These are phyloP conservation scores for Drosophila trichaetosa DNA, from an alignment of 2,888 invertebrate species.

Conservation along the genomic window DNA sequence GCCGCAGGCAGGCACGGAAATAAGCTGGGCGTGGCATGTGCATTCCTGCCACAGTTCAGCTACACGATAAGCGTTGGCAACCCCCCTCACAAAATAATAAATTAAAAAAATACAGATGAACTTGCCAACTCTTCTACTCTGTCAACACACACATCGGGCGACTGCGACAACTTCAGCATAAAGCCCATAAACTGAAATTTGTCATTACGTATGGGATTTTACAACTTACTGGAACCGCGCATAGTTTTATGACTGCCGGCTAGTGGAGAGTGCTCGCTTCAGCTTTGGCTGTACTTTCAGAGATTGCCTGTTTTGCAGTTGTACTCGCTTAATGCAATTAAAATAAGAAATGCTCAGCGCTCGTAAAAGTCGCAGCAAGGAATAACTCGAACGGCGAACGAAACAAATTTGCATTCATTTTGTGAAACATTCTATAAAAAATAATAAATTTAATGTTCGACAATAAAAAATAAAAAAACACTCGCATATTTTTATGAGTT, in stretches of 20 bases:
- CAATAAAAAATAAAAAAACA: conserved; percentile 70
- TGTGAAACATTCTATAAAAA: conserved; percentile 81
- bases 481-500: conserved; percentile 75
- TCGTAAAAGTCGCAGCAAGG: conserved; percentile 47
- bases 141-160: conserved; percentile 18
- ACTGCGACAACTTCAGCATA: not conserved
- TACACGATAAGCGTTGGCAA: not conserved
- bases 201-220: conserved; percentile 68
- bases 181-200: conserved; percentile 35
- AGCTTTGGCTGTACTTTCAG: conserved; percentile 14
- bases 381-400: conserved; percentile 29
- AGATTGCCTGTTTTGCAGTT: conserved; percentile 9
- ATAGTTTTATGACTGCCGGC: conserved; percentile 51
- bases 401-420: conserved; percentile 76
- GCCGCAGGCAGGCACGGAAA: conserved; percentile 22
- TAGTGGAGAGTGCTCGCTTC: conserved; percentile 29
- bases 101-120: not conserved
- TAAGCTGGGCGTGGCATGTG: conserved; percentile 13
- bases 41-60: not conserved
- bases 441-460: conserved; percentile 80
- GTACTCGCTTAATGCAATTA: conserved; percentile 61
- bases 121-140: conserved; percentile 2
- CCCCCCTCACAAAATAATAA: not conserved
- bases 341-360: conserved; percentile 52
- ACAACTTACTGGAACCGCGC: conserved; percentile 61